Evolutionary conservation across 2,888 invertebrate species (phyloP), one percentile per base, ranked within the genome.

Genomic region (Drosophila longiperda): DNA sequence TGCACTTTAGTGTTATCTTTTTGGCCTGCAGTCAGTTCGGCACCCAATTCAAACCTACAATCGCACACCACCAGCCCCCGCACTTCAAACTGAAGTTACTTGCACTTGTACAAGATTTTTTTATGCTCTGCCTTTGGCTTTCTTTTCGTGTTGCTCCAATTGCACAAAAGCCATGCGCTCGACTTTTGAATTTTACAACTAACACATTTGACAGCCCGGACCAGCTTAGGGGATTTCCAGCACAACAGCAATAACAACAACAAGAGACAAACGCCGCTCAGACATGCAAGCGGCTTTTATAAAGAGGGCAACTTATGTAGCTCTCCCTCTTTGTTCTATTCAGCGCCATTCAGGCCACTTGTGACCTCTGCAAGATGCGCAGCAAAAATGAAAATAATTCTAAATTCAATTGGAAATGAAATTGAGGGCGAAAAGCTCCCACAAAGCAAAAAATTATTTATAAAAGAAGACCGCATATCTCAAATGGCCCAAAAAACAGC

Each of bases 351-450:
- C 77, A 61, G 67, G 88, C 88, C 86, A 87, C 90, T 90, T 90
- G 86, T 86, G 86, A 87, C 90, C 90, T 87, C 70, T 70, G 73
- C 69, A 70, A 73, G 84, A 87, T 77, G 79, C 83, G 85, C 83
- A 84, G 72, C 77, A 79, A 83, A 88, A 91, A 91, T 89, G 84
- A 91, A 88, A 91, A 91, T 90, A 91, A 88, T 91, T 80, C 82
- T 82, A 90, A 88, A 88, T 88, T 88, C 88, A 88, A 88, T 88
- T 88, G 91, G 91, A 82, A 88, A 91, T 90, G 90, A 90, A 90
- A 91, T 90, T 89, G 88, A 86, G 90, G 87, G 83, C 80, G 69
- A 82, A 83, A 76, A 66, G 75, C 75, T 60, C 65, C 54, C 63
- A 80, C 50, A 78, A 63, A 38, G 45, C 74, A 26, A 60, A 53